A percentile compares a stretch with the other conserved stretches of the same genome.
Evolutionary conservation across 2,113 vertebrate species (phyloP).

Genomic region (Dolichotis patagonum): DNA sequence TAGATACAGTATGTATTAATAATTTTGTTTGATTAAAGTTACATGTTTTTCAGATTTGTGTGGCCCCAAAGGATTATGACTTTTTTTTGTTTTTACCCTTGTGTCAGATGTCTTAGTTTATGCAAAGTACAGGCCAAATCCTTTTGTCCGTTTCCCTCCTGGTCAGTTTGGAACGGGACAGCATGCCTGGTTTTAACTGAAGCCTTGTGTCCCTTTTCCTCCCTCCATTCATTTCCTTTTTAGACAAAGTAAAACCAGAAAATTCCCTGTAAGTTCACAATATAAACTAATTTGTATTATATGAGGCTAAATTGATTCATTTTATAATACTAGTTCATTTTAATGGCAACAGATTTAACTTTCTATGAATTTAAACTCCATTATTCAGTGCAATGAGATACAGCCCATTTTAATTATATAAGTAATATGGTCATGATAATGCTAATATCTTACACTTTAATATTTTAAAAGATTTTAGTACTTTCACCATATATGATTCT

Average conservation of each 20-base stretch:
- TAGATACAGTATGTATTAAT: background rate
- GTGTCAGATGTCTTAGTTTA: background rate
- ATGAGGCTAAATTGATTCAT: constrained; percentile 9
- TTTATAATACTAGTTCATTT: constrained; percentile 10
- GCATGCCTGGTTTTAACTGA: background rate
- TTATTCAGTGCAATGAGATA: background rate
- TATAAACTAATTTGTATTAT: background rate
- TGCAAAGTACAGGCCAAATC: background rate
- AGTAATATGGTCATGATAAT: background rate
- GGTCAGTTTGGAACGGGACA: background rate
- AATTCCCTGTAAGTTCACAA: background rate
- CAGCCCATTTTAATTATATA: background rate
- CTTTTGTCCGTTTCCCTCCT: background rate
- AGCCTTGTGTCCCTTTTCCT: background rate
- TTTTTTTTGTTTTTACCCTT: background rate
- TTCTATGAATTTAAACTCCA: background rate
- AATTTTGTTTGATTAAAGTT: constrained; percentile 57
- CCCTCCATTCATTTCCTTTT: background rate
- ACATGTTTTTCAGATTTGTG: background rate
- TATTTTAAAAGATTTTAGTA: constrained; percentile 15
- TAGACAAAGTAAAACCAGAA: background rate
- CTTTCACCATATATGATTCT: background rate
- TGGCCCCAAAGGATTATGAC: background rate
- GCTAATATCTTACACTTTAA: background rate
- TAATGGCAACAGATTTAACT: constrained; percentile 15